Percentiles rank a stretch among this genome's conserved stretches.
phyloP scores from a whole-genome alignment of 2,888 invertebrate species.

The Cordilura impudica region DNA sequence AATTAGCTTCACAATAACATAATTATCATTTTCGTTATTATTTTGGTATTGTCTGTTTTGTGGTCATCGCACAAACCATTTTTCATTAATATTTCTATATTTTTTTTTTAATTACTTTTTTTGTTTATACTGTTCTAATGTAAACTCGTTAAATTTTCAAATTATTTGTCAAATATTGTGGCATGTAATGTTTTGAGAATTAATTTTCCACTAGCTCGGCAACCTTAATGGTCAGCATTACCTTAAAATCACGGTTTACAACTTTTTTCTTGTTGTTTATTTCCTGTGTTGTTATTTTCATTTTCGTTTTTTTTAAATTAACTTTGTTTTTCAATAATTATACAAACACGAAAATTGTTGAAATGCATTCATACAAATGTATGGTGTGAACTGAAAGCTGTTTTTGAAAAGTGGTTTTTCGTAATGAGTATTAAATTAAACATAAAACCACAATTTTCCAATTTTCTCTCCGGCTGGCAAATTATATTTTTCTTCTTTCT shows the following conservation, averaged over 20 bases:
- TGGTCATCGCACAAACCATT: neutral
- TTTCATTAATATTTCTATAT: neutral
- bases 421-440: slow-evolving; percentile 65
- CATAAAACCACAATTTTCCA: slow-evolving; percentile 67
- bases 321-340: slow-evolving; percentile 47
- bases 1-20: too few relatives aligned
- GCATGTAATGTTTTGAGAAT: slow-evolving; percentile 59
- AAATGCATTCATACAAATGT: neutral
- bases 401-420: slow-evolving; percentile 55
- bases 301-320: slow-evolving; percentile 33
- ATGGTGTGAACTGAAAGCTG: slow-evolving; percentile 47
- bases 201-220: slow-evolving; percentile 39
- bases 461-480: slow-evolving; percentile 55
- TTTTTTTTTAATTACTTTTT: slow-evolving; percentile 2
- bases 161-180: slow-evolving; percentile 63
- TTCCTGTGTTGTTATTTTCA: neutral
- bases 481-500: neutral
- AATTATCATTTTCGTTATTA: neutral
- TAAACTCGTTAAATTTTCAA: slow-evolving; percentile 22
- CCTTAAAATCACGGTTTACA: slow-evolving; percentile 42
- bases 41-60: neutral
- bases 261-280: neutral
- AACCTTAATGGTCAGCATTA: slow-evolving; percentile 20
- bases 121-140: neutral
- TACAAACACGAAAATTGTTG: slow-evolving; percentile 42